phyloP scores from a whole-genome alignment of 2,113 vertebrate genomes.

The Arenaria interpres region DNA sequence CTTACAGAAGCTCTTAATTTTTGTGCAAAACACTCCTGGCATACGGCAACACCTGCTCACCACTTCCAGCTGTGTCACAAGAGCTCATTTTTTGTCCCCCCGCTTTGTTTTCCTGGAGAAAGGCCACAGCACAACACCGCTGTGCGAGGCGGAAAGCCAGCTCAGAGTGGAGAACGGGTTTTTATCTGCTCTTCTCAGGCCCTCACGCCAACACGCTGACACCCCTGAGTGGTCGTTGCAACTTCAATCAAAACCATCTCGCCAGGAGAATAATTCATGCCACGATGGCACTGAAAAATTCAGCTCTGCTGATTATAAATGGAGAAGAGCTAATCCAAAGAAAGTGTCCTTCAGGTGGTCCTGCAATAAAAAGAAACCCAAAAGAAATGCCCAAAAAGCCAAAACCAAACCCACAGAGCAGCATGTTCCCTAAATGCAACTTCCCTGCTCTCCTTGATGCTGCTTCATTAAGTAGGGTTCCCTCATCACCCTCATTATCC shows the following conservation, averaged over 20 bases:
- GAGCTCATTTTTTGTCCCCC: not conserved
- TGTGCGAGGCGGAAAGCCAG: fast-evolving
- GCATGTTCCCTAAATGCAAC: fast-evolving
- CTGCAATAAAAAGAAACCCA: not conserved
- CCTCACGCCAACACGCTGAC: fast-evolving
- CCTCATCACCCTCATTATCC: not conserved
- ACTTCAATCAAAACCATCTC: not conserved
- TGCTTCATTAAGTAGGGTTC: not conserved
- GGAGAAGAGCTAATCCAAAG: not conserved
- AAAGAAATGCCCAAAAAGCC: not conserved
- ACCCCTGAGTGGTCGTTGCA: not conserved
- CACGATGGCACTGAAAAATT: fast-evolving
- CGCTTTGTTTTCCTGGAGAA: not conserved
- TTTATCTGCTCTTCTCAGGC: not conserved
- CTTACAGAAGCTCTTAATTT: not conserved
- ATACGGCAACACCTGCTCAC: not conserved
- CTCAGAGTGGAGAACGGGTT: not conserved
- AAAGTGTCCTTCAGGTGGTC: not conserved
- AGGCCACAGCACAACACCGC: fast-evolving
- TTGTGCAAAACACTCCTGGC: not conserved
- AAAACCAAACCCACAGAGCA: fast-evolving
- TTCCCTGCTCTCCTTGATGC: not conserved
- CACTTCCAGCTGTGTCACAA: not conserved
- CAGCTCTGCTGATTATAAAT: not conserved
- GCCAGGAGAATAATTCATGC: not conserved